Evolutionary conservation across 2,888 invertebrate species (phyloP), one percentile per base, ranked within the genome.

Genomic region (Marronus borbonicus): DNA sequence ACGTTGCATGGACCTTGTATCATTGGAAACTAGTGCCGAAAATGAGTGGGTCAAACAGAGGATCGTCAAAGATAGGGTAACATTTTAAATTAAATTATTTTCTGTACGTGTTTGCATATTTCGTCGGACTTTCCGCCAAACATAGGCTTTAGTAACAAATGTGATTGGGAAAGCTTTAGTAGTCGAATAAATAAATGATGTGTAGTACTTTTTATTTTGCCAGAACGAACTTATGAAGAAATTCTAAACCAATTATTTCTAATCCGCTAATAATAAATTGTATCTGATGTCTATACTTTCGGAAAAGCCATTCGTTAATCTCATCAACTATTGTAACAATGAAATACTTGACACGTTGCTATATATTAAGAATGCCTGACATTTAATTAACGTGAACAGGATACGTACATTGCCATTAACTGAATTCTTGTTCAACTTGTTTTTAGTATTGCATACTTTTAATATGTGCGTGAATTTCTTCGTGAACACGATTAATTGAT

Each of bases 1-100:
- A 89, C 93, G 96, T 79, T 97, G 97, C 89, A 97, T 97, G 97
- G 97, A 97, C 88, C 92, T 95, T 69, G 94, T 96, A 65, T 95
- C 95, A 2, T 87, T 97, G 84, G 96, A 97, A 89, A 96, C 96
- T 76, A 94, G 94, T 82, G 93, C 93, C 76, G 96, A 97, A 88
- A 96, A 96, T 86, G 96, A 96, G 87, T 96, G 95, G 93, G 92
- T 96, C 85, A 96, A 96, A 87, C 92, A 93, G 79, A 92, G 93
- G 82, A 91, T 97, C 82, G 93, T 94, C 1, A 92, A 93, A 83
- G 94, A 94, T 85, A 94, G 93, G 91, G 96, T 96, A 90, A 79
- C 24, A 68, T 17, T 39, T 28, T 66, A 58, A 17, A 36, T 36
- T 36, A 5, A 36, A 5, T 36, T 58, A 44, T 44, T 10, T 44